Evolutionary conservation across 2,113 vertebrate genomes (phyloP).

Genomic region (Xenus cinereus): DNA sequence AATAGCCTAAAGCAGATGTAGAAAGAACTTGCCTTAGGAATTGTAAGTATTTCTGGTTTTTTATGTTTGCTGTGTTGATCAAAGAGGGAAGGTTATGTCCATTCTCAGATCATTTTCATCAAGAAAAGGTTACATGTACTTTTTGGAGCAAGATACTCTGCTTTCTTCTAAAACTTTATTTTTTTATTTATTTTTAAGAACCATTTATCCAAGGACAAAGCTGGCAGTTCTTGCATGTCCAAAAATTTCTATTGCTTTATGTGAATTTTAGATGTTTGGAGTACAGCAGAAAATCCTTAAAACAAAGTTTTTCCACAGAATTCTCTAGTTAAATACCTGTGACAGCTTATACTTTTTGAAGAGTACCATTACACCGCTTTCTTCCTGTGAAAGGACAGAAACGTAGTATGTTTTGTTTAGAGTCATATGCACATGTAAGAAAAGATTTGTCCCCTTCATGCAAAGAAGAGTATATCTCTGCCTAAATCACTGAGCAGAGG

Average conservation of each 20-base stretch:
- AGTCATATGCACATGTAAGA: background rate
- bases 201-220: background rate
- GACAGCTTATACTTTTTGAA: background rate
- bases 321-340: background rate
- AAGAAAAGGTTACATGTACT: background rate
- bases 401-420: background rate
- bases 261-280: background rate
- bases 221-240: background rate
- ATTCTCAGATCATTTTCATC: background rate
- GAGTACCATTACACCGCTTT: background rate
- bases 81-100: background rate
- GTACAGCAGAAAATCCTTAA: background rate
- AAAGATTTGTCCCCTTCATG: background rate
- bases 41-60: constrained; percentile 18
- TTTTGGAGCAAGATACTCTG: background rate
- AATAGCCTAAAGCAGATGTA: constrained; percentile 50
- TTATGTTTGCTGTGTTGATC: background rate
- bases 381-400: background rate
- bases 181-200: background rate
- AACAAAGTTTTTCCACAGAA: background rate
- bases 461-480: background rate
- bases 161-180: background rate
- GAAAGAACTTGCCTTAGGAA: constrained; percentile 19
- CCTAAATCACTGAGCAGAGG: background rate
- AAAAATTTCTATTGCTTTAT: background rate